Evolutionary conservation across 2,797 vertebrate species (phyloP).

Genomic region (Enteromius afrohamiltoni): DNA sequence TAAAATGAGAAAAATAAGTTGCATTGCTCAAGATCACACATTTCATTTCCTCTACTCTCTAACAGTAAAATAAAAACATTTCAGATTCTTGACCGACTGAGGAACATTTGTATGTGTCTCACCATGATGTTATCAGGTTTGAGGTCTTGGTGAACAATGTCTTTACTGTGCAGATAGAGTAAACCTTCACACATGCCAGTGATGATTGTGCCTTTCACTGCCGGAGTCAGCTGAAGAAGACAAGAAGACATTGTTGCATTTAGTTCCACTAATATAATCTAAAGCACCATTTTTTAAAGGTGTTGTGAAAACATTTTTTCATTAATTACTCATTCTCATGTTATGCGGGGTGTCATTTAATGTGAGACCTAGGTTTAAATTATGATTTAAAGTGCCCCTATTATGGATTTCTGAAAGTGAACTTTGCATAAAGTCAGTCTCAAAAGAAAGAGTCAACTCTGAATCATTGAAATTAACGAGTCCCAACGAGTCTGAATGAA

Average conservation of each 20-base stretch:
- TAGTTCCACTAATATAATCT: too few species aligned
- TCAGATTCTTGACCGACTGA: background rate
- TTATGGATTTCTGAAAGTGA: too few species aligned
- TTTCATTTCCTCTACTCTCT: too few species aligned
- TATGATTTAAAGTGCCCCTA: too few species aligned
- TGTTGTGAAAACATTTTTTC: background rate
- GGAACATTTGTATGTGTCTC: constrained; percentile 47
- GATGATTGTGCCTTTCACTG: constrained; percentile 71
- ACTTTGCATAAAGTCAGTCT: too few species aligned
- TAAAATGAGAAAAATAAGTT: constrained; percentile 12
- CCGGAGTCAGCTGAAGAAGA: constrained; percentile 65
- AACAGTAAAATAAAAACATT: background rate
- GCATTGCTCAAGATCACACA: background rate
- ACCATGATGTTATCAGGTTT: constrained; percentile 84
- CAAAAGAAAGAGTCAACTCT: too few species aligned
- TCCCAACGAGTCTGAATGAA: too few species aligned
- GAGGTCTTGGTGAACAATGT: constrained; percentile 81
- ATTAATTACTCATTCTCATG: too few species aligned
- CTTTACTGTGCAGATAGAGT: constrained; percentile 72
- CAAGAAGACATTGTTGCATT: background rate
- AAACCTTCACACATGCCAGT: constrained; percentile 79
- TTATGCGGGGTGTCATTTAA: too few species aligned
- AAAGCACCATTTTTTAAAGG: background rate
- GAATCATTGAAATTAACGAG: too few species aligned
- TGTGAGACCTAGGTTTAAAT: too few species aligned